A percentile compares a stretch with the other conserved stretches of the same genome.
Evolutionary conservation across 2,797 vertebrate species (phyloP).

Genomic region (Pangasius mekongensis): DNA sequence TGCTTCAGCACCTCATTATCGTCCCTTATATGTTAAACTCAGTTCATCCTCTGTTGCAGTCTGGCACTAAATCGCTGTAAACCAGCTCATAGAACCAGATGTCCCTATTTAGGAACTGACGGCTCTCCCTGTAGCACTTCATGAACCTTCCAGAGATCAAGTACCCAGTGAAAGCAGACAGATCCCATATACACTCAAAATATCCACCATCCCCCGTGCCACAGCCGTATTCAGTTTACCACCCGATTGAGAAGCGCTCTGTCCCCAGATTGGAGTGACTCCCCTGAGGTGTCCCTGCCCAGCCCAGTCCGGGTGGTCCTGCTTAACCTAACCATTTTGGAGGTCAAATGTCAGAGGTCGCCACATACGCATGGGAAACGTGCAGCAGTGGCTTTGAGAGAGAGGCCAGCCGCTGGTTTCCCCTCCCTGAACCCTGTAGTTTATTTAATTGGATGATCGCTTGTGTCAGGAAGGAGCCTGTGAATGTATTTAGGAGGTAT

Average conservation of each 20-base stretch:
- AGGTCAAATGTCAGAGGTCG: constrained; percentile 52
- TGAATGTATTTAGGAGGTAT: constrained; percentile 20
- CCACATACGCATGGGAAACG: constrained; percentile 53
- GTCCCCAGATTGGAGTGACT: constrained; percentile 37
- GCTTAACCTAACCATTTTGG: constrained; percentile 53
- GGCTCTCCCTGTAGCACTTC: constrained; percentile 43
- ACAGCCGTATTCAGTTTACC: constrained; percentile 33
- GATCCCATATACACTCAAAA: constrained; percentile 41
- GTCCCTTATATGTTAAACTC: constrained; percentile 14
- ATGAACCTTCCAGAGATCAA: constrained; percentile 48
- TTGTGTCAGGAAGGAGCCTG: constrained; percentile 6
- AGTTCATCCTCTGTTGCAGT: constrained; percentile 15
- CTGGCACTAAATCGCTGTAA: constrained; percentile 33
- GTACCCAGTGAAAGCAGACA: constrained; percentile 49
- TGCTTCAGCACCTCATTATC: constrained; percentile 34
- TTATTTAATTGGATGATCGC: constrained; percentile 40
- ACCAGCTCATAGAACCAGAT: constrained; percentile 39
- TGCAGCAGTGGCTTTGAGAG: constrained; percentile 34
- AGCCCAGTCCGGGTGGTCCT: constrained; percentile 57
- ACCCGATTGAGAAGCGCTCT: constrained; percentile 31
- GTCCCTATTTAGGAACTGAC: constrained; percentile 44
- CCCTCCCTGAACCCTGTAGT: constrained; percentile 19
- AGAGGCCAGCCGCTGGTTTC: neutral
- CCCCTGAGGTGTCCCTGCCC: constrained; percentile 38
- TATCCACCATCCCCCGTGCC: constrained; percentile 21